Evolutionary conservation across 2,797 vertebrate genomes (phyloP).

Genomic region (Squalus acanthias): DNA sequence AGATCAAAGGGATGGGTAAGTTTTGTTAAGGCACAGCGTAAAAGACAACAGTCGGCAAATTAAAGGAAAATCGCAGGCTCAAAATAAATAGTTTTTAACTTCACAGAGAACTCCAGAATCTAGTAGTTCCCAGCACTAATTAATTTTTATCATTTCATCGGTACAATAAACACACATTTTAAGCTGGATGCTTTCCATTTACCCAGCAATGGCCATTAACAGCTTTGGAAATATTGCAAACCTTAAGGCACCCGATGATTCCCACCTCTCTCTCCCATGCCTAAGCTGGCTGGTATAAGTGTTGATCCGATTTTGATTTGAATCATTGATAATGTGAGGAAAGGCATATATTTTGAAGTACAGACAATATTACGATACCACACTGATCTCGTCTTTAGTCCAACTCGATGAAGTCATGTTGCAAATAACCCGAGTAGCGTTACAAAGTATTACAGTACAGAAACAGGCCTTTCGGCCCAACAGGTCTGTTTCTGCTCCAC

Average conservation of each 20-base stretch:
- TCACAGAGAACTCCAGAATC: neutral
- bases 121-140: slow-evolving; percentile 1
- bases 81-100: neutral
- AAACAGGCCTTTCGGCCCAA: neutral
- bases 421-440: neutral
- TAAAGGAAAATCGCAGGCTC: neutral
- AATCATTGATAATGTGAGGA: neutral
- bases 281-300: neutral
- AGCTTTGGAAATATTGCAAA: neutral
- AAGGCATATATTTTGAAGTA: neutral
- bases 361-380: neutral
- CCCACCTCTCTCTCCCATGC: neutral
- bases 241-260: neutral
- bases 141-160: slow-evolving; percentile 25
- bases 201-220: neutral
- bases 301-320: no score
- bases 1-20: neutral
- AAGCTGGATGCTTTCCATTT: slow-evolving; percentile 30
- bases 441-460: neutral
- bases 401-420: neutral
- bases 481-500: neutral
- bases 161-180: neutral
- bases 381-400: neutral
- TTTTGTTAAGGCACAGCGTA: neutral
- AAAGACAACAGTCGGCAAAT: neutral